Conservation (phyloP, 2,113 vertebrate genomes). For the Alethe castanea region DNA sequence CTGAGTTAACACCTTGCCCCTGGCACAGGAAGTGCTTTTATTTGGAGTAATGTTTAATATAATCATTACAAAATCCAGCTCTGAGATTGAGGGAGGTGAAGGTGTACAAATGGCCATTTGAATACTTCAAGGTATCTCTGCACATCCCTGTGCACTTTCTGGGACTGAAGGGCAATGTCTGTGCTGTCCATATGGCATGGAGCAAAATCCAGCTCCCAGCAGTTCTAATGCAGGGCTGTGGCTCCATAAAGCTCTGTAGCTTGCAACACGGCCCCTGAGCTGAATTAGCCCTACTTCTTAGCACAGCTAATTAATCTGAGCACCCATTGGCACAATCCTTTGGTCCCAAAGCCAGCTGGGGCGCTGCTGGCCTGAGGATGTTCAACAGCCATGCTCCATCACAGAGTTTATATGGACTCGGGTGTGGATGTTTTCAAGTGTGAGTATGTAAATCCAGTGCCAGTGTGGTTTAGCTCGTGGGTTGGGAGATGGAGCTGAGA, state of each 20-base stretch:
- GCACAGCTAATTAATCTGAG: neutral
- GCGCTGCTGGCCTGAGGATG: neutral
- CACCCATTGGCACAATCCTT: neutral
- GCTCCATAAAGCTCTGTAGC: neutral
- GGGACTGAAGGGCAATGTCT: neutral
- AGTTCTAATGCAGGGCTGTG: neutral
- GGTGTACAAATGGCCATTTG: neutral
- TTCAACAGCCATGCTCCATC: neutral
- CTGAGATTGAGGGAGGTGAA: neutral
- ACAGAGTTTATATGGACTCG: neutral
- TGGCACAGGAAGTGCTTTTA: neutral
- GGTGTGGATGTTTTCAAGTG: neutral
- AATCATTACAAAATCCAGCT: neutral
- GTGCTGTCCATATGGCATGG: accelerated
- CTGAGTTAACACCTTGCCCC: neutral
- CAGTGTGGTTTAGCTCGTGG: accelerated
- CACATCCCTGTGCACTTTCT: neutral
- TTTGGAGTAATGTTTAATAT: neutral
- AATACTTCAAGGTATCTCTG: neutral
- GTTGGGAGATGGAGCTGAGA: neutral
- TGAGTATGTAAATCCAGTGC: neutral
- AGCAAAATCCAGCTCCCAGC: neutral
- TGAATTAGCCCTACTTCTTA: neutral
- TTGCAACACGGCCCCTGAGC: neutral
- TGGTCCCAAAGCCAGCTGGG: accelerated